phyloP scores from a whole-genome alignment of 2,113 vertebrate genomes.

The Halcyon malimbica region DNA sequence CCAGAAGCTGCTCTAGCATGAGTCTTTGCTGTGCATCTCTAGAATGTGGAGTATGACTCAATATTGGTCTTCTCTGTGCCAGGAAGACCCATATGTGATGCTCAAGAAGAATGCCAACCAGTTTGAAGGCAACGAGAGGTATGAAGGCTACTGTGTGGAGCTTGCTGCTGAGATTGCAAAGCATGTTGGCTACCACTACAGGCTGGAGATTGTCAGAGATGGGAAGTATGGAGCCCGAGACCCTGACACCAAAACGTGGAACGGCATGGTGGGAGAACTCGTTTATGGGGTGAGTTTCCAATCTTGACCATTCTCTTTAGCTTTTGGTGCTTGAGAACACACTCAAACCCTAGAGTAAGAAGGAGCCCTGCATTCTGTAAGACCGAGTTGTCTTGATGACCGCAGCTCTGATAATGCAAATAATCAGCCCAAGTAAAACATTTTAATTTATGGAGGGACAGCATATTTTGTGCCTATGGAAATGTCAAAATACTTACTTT shows the following conservation, averaged over 20 bases:
- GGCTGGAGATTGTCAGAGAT: slow-evolving; percentile 92
- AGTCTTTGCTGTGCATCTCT: background rate
- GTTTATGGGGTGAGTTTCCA: slow-evolving; percentile 91
- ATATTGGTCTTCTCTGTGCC: slow-evolving; percentile 3
- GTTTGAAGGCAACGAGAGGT: slow-evolving; percentile 91
- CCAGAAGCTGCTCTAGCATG: background rate
- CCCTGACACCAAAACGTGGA: slow-evolving; percentile 94
- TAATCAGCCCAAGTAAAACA: background rate
- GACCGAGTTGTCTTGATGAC: background rate
- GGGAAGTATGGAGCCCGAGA: slow-evolving; percentile 96
- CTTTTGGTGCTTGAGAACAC: background rate
- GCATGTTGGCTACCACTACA: slow-evolving; percentile 95
- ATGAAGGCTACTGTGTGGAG: slow-evolving; percentile 97
- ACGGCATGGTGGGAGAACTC: slow-evolving; percentile 98
- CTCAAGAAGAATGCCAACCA: slow-evolving; percentile 96
- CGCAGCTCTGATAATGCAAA: background rate
- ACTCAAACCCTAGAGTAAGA: background rate
- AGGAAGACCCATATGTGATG: slow-evolving; percentile 99
- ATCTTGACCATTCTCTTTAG: background rate
- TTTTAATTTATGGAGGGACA: slow-evolving; percentile 4
- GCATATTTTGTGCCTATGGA: background rate
- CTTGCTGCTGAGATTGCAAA: slow-evolving; percentile 96
- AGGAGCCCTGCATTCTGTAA: background rate
- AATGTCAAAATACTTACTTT: slow-evolving; percentile 27
- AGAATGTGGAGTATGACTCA: background rate